phyloP scores from a whole-genome alignment of 2,113 vertebrate genomes.

The Crypturellus undulatus region DNA sequence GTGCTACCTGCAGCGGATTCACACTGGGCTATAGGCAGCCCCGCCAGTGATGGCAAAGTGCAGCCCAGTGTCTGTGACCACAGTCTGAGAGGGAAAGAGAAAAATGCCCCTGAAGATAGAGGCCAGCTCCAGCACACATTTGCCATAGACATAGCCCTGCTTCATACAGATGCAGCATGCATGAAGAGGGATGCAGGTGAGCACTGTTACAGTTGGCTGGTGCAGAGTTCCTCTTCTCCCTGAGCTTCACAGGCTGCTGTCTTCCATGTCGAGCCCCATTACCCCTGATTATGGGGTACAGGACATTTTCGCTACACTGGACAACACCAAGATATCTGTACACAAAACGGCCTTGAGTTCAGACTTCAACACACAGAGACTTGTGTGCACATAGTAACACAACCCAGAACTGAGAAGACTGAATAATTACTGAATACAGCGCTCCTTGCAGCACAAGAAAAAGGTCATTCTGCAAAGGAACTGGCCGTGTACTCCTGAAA shows the following conservation, averaged over 20 bases:
- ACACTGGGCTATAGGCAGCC: not conserved
- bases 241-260: not conserved
- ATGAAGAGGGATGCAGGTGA: not conserved
- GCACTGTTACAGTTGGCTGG: not conserved
- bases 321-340: not conserved
- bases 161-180: not conserved
- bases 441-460: not conserved
- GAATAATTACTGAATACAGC: not conserved
- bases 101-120: not conserved
- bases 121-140: not conserved
- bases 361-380: not conserved
- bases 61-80: not conserved
- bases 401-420: not conserved
- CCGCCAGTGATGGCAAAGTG: fast-evolving
- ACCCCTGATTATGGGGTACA: not conserved
- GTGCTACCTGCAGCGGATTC: not conserved
- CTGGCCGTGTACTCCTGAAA: not conserved
- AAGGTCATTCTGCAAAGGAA: not conserved
- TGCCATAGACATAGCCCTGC: not conserved
- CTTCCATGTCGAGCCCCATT: not conserved
- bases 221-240: not conserved
- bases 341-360: not conserved
- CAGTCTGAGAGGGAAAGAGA: not conserved
- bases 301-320: not conserved
- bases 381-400: not conserved